A percentile compares a stretch with the other conserved stretches of the same genome.
These are phyloP conservation scores for Clarias batrachus DNA, from an alignment of 2,113 vertebrate species.

Conservation along the genomic window DNA sequence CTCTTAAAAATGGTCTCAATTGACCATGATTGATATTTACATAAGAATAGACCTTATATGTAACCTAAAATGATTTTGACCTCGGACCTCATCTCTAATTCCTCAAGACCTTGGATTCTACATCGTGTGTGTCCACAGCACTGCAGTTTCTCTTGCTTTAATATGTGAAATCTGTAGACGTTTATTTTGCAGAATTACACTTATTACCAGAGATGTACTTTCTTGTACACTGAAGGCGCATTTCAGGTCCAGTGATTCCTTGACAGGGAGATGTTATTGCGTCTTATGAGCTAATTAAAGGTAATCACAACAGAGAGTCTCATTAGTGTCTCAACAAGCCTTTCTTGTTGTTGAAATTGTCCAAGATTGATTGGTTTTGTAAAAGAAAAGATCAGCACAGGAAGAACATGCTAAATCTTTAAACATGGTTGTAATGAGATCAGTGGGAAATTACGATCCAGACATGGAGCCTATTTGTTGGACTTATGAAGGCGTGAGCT, in stretches of 20 bases:
- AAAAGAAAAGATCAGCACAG: background rate
- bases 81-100: background rate
- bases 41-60: background rate
- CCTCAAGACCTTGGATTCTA: background rate
- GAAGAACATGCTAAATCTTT: conserved; percentile 25
- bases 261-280: conserved; percentile 22
- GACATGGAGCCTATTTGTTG: background rate
- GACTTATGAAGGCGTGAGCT: background rate
- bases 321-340: conserved; percentile 37
- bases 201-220: background rate
- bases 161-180: background rate
- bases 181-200: background rate
- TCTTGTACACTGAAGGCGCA: background rate
- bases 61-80: background rate
- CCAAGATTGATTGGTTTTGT: conserved; percentile 21
- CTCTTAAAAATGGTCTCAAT: background rate
- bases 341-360: conserved; percentile 10
- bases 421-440: background rate
- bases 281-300: conserved; percentile 52
- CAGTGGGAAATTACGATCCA: background rate
- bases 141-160: background rate
- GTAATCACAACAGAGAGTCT: conserved; percentile 46
- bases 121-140: background rate
- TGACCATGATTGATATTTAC: background rate
- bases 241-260: background rate